Conservation (phyloP, 2,888 invertebrate species). For the Agrypnus murinus region DNA sequence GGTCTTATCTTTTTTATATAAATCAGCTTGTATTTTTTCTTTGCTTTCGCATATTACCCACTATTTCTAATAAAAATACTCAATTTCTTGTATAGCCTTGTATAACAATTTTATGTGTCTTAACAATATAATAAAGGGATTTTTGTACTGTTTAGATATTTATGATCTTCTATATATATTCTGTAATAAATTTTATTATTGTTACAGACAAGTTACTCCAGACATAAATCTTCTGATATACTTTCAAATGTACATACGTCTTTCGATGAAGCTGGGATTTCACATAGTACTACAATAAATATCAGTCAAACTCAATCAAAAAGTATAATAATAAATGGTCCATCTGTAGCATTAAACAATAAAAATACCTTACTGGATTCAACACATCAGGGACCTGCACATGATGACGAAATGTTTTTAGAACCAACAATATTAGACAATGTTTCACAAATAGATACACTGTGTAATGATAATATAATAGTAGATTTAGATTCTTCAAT, state of each 20-base stretch:
- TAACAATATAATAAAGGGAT: not conserved
- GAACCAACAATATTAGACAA: slow-evolving; percentile 11
- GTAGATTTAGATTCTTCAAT: slow-evolving; percentile 8
- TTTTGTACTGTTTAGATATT: slow-evolving; percentile 12
- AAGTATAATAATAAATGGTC: slow-evolving; percentile 61
- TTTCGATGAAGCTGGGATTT: slow-evolving; percentile 58
- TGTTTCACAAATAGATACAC: not conserved
- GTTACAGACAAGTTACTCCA: slow-evolving; percentile 60
- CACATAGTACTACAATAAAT: slow-evolving; percentile 63
- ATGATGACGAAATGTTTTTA: slow-evolving; percentile 20
- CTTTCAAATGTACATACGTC: slow-evolving; percentile 55
- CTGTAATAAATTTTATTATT: slow-evolving; percentile 55
- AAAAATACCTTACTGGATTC: slow-evolving; percentile 37
- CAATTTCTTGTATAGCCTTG: not conserved
- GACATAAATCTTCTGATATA: slow-evolving; percentile 59
- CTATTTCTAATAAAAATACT: not conserved
- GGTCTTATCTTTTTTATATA: slow-evolving; percentile 33
- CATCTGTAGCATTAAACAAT: slow-evolving; percentile 49
- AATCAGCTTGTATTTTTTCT: slow-evolving; percentile 35
- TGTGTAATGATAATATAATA: slow-evolving; percentile 8
- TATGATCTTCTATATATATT: slow-evolving; percentile 3
- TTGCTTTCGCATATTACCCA: not conserved
- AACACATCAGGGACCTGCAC: slow-evolving; percentile 21
- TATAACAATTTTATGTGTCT: too few species aligned
- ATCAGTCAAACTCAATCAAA: slow-evolving; percentile 59